phyloP scores from a whole-genome alignment of 2,113 vertebrate genomes.

The Cyanistes caeruleus region DNA sequence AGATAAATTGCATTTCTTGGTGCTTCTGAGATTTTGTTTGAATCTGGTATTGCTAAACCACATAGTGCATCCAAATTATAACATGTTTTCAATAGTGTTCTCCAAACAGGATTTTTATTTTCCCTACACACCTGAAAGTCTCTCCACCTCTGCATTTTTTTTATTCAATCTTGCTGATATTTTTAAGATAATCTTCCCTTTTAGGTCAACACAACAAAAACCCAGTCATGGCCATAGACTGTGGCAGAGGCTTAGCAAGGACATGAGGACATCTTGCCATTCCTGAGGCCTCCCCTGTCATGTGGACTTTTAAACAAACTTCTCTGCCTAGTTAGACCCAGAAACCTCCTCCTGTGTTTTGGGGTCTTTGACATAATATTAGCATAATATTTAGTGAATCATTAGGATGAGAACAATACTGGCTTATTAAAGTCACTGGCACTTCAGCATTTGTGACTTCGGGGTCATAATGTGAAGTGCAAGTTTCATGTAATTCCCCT shows the following conservation, averaged over 20 bases:
- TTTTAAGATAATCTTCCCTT: neutral
- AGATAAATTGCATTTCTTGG: neutral
- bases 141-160: neutral
- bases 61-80: neutral
- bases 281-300: neutral
- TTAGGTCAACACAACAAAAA: neutral
- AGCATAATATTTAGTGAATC: neutral
- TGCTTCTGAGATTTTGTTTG: neutral
- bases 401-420: neutral
- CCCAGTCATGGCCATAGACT: too few relatives aligned
- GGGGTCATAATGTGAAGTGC: neutral
- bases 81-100: neutral
- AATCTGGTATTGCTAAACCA: neutral
- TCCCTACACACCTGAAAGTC: neutral
- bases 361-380: neutral
- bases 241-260: neutral
- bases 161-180: neutral
- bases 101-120: neutral
- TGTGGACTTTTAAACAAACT: neutral
- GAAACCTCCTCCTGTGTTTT: neutral
- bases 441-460: neutral
- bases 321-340: neutral
- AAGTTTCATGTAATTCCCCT: neutral
- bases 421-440: neutral
- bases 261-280: neutral